A percentile compares a stretch with the other conserved stretches of the same genome.
Conservation (phyloP, 2,888 invertebrate species). For the Pyrrhosoma nymphula region DNA sequence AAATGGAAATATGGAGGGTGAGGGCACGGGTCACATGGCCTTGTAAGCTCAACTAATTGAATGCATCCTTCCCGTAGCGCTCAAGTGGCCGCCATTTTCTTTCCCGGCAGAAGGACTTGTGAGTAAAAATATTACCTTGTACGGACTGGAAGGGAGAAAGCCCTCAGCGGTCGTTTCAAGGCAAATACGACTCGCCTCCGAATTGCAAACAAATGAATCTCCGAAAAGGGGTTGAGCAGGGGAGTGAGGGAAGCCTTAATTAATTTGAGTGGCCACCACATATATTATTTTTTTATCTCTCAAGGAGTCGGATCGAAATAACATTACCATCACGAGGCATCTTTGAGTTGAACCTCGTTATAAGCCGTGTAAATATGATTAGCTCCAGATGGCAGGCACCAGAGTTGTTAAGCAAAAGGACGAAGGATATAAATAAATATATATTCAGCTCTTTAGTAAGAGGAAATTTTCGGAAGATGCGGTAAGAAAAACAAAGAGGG, state of each 20-base stretch:
- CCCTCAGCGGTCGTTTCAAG: neutral
- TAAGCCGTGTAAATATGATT: neutral
- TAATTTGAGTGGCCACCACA: neutral
- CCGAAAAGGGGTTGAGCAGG: neutral
- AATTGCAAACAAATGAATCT: conserved; percentile 14
- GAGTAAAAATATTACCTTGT: neutral
- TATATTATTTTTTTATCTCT: neutral
- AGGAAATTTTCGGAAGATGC: neutral
- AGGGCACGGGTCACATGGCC: neutral
- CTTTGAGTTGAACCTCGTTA: neutral
- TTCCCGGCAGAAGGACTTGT: neutral
- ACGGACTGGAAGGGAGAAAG: neutral
- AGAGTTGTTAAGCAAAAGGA: neutral
- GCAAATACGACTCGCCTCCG: neutral
- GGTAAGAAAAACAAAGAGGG: neutral
- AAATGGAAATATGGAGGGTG: neutral
- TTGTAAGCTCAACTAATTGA: conserved; percentile 31
- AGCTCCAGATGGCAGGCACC: neutral
- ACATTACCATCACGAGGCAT: neutral
- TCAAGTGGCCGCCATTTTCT: conserved; percentile 19
- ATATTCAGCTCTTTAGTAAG: neutral
- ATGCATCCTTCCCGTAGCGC: neutral
- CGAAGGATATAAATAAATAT: neutral
- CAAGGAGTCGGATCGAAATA: neutral
- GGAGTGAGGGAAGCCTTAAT: neutral